Base-by-base conservation (phyloP, 2,888 invertebrate genomes). In the Eupithecia dodoneata region DNA sequence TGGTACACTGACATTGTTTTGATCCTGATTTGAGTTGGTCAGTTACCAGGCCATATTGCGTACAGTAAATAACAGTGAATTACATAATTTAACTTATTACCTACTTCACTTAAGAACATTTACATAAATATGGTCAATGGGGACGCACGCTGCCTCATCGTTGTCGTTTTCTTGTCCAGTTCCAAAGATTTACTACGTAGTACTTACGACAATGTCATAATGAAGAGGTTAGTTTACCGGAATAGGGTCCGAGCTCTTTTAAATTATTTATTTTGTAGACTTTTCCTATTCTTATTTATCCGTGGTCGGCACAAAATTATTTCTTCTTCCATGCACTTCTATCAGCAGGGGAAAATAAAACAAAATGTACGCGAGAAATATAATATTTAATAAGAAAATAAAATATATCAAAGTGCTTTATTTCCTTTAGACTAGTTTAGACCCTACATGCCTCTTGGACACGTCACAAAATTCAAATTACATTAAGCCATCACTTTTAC, bases 1-100 rank as follows among this genome's bases (percentile, higher is more conserved):
- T 74, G 78, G 72, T 41, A 52, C 65, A 74, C 55, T 78, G 69
- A 72, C 78, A 41, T 74, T 67, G 75, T 71, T 72, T 72, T 7
- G 47, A 63, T 74, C 74, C 72, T 74, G 65, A 73, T 47, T 6
- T 12, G 67, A 45, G 41, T 69, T 74, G 18, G 55, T 72, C 72
- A n/a, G 42, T 59, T 72, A 42, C 66, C 66, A 66, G 42, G 66
- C 66, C 41, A 15, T 66, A 41, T 66, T 63, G 63, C 63, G 30
- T 30, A 63, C 30, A 30, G 63, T 63, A 59, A 59, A n/a, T 59
- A 63, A 63, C 30, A 30, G 63, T 63, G 18, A 59, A n/a, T 59
- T 59, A 12, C 30, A 30, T 63, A 63, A 63, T 63, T 63, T 63
- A 12, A 63, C 30, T 18, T 63, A 12, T 30, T 30, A 30, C 59